These are phyloP conservation scores for Trachelus tabidus DNA, from an alignment of 2,888 invertebrate species.

Conservation along the genomic window DNA sequence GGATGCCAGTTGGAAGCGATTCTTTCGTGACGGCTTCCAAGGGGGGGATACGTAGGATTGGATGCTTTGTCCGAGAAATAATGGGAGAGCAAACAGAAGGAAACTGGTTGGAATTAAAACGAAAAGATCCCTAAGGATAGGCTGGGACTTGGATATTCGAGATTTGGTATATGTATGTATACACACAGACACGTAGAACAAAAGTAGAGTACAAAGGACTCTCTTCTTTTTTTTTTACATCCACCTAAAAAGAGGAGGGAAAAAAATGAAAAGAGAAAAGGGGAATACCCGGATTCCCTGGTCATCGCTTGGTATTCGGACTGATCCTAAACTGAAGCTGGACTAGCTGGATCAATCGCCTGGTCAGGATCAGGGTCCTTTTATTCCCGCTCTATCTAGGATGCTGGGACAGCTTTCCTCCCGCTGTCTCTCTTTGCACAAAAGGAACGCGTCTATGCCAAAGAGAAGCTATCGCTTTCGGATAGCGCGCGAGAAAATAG, in stretches of 20 bases:
- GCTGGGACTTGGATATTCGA: background rate
- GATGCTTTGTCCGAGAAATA: slow-evolving; percentile 9
- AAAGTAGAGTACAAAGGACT: background rate
- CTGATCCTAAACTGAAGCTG: background rate
- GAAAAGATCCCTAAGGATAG: slow-evolving; percentile 4
- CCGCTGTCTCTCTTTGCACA: slow-evolving; percentile 5
- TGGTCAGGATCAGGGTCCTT: slow-evolving; percentile 22
- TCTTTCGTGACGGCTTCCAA: background rate
- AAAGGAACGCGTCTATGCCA: slow-evolving; percentile 18
- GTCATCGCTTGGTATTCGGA: no score
- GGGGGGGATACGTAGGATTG: background rate
- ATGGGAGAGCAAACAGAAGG: background rate
- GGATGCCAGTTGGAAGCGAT: background rate
- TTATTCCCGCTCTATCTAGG: slow-evolving; percentile 15
- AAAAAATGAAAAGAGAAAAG: background rate
- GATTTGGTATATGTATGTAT: background rate
- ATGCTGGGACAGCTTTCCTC: background rate
- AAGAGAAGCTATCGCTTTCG: slow-evolving; percentile 13
- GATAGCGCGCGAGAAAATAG: slow-evolving; percentile 18
- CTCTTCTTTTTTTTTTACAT: no score
- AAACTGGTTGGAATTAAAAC: slow-evolving; percentile 12
- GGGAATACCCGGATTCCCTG: background rate
- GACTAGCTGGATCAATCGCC: slow-evolving; percentile 17
- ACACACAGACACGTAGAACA: background rate
- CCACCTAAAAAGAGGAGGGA: no score